Evolutionary conservation across 2,888 invertebrate species (phyloP), one percentile per base, ranked within the genome.

Genomic region (Noctua janthe): DNA sequence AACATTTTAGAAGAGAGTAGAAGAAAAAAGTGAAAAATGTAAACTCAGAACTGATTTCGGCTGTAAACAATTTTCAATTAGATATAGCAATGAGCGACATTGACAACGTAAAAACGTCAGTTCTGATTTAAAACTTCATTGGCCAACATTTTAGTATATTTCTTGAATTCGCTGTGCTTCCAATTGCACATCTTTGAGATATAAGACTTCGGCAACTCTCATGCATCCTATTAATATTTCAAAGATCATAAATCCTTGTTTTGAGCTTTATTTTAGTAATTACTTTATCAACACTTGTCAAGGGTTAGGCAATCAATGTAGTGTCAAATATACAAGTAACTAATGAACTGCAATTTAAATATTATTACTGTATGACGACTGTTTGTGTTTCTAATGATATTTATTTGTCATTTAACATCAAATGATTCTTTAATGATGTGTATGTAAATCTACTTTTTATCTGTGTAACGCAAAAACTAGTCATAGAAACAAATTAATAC

Each of bases 361-460:
- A 77, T 80, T 71, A 86, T 80, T 84, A 81, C 17, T 81, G 0
- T 67, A 80, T 73, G 76, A 82, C 76, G 66, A 87, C 77, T 80
- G 74, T 78, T 84, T 74, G 56, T 47, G 75, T 3, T 54, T 73
- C 66, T 70, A 71, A 81, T 85, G 67, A 70, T 74, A 80, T 84
- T 17, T 71, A 64, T 80, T 84, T 86, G 72, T 87, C 66, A 80
- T 78, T 75, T 71, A 84, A 17, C 35, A 51, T 67, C 76, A 85
- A 88, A 88, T 82, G 87, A 79, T 82, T 82, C 10, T 82, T 87
- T 84, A 69, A 87, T 82, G 78, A 85, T 78, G 72, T 20, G 23
- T 66, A 43, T 75, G 49, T 77, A 62, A 88, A 88, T 88, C 78
- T 79, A 71, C 80, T 78, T 85, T 85, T 88, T 87, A 87, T 78